phyloP scores from a whole-genome alignment of 1,140 invertebrate genomes.

The Tetranychus cinnabarinus region DNA sequence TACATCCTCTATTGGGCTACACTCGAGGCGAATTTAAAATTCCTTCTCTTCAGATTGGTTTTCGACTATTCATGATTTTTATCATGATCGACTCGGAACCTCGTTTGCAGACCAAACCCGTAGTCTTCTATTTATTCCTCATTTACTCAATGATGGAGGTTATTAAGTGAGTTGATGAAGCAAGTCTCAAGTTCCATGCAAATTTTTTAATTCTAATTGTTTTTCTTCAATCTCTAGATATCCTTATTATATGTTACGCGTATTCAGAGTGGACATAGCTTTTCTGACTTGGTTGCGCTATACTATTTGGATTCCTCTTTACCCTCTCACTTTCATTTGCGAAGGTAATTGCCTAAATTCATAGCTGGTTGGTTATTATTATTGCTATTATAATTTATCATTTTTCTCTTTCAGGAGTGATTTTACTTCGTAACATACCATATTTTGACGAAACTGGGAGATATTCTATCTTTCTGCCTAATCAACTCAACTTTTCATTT shows the following conservation, averaged over 20 bases:
- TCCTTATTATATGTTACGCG: constrained; percentile 63
- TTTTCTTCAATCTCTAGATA: constrained; percentile 24
- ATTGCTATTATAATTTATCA: neutral
- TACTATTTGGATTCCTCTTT: constrained; percentile 72
- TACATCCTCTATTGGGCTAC: constrained; percentile 69
- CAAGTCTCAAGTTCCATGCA: neutral
- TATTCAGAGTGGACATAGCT: constrained; percentile 41
- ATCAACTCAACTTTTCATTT: constrained; percentile 60
- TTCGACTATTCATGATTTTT: constrained; percentile 54
- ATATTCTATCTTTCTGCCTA: constrained; percentile 53
- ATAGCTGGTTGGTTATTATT: neutral
- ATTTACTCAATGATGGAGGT: constrained; percentile 58
- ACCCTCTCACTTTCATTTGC: constrained; percentile 63
- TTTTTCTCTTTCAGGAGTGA: constrained; percentile 16
- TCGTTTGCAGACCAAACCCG: constrained; percentile 58
- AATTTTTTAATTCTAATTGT: neutral
- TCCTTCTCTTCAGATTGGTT: constrained; percentile 33
- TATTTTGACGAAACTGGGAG: constrained; percentile 62
- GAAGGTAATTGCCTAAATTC: constrained; percentile 29
- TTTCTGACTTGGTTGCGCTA: constrained; percentile 71
- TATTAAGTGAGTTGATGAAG: constrained; percentile 27
- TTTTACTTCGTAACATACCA: constrained; percentile 37
- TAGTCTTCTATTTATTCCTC: constrained; percentile 60
- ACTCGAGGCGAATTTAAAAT: constrained; percentile 41
- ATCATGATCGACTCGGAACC: constrained; percentile 55